These are phyloP conservation scores for Laspeyria flexula DNA, from an alignment of 2,888 invertebrate species.

Conservation along the genomic window DNA sequence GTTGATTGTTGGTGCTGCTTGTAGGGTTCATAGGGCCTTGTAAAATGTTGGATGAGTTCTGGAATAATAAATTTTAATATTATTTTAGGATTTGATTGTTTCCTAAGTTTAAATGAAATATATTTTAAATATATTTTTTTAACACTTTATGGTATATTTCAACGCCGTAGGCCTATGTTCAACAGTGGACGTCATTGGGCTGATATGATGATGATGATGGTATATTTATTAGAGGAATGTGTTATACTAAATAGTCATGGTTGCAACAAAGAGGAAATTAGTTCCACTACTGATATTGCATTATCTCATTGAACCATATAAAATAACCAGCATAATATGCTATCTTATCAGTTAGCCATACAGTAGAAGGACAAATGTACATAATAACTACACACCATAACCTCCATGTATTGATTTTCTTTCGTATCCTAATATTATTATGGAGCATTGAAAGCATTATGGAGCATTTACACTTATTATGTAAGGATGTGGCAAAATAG, in stretches of 20 bases:
- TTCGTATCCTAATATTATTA: not conserved
- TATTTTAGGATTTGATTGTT: too few relatives aligned
- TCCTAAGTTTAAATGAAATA: not conserved
- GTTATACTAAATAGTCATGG: not conserved
- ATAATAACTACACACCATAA: not conserved
- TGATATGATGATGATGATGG: too few relatives aligned
- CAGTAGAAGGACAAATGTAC: not conserved
- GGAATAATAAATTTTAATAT: too few relatives aligned
- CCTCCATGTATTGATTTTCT: not conserved
- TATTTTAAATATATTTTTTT: too few relatives aligned
- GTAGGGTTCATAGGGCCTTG: constrained; percentile 58
- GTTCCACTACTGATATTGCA: not conserved
- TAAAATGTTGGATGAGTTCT: constrained; percentile 61
- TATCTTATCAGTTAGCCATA: constrained; percentile 2
- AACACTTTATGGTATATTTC: too few relatives aligned
- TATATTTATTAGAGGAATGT: too few relatives aligned
- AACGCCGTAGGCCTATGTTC: too few relatives aligned
- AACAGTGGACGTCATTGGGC: too few relatives aligned
- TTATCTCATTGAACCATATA: not conserved
- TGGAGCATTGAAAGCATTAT: too few relatives aligned
- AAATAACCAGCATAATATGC: not conserved
- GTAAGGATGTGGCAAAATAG: too few relatives aligned
- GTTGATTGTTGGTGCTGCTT: constrained; percentile 42
- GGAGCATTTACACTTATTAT: too few relatives aligned
- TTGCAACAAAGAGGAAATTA: not conserved